phyloP scores from a whole-genome alignment of 2,113 vertebrate genomes.

The Eurypyga helias region DNA sequence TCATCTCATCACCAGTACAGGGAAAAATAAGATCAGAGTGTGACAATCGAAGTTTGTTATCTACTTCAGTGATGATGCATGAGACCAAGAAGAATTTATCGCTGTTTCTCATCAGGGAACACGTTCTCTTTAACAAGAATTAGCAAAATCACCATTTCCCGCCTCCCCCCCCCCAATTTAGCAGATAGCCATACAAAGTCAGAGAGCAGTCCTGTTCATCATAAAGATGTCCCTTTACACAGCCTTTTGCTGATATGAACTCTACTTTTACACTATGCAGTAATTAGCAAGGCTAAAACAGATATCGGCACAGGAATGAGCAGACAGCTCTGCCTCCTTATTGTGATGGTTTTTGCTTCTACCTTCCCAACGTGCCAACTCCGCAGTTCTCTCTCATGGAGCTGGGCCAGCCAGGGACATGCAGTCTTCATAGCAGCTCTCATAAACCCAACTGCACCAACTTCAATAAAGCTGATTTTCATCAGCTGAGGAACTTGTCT shows the following conservation, averaged over 20 bases:
- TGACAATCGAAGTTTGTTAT: not conserved
- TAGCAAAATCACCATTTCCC: no score
- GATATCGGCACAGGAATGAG: not conserved
- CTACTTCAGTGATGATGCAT: not conserved
- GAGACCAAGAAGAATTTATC: not conserved
- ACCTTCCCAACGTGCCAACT: not conserved
- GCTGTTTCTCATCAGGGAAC: not conserved
- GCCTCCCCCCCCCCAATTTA: fast-evolving
- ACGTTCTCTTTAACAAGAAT: not conserved
- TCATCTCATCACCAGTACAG: not conserved
- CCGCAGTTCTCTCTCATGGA: not conserved
- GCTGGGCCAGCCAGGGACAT: not conserved
- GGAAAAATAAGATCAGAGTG: not conserved
- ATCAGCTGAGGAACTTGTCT: constrained; percentile 27
- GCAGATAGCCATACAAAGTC: not conserved
- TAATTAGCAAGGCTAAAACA: not conserved
- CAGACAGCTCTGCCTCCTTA: not conserved
- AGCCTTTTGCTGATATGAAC: not conserved
- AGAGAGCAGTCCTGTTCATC: not conserved
- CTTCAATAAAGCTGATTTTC: not conserved
- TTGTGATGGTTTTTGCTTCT: not conserved
- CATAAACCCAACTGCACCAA: not conserved
- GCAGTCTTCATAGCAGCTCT: not conserved
- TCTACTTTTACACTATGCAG: not conserved
- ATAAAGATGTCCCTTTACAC: not conserved